These are phyloP conservation scores for Hephaestus fuliginosus DNA, from an alignment of 2,797 vertebrate genomes.

Conservation along the genomic window DNA sequence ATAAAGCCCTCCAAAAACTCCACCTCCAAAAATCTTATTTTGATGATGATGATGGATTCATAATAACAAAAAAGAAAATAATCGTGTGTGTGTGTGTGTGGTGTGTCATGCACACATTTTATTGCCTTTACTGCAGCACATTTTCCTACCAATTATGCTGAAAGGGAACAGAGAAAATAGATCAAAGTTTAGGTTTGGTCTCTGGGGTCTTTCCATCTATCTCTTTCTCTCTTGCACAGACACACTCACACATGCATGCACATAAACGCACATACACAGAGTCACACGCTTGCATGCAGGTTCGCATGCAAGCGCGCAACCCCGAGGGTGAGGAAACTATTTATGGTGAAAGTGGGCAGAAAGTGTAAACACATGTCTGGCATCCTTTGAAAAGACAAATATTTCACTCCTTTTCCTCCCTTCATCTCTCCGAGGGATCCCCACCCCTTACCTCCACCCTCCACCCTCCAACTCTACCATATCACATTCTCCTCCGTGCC, in stretches of 20 bases:
- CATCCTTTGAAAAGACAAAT: conserved; percentile 78
- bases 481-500: conserved; percentile 61
- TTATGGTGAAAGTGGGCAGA: conserved; percentile 79
- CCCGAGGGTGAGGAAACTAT: conserved; percentile 75
- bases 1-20: neutral
- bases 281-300: conserved; percentile 38
- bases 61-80: neutral
- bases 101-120: neutral
- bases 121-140: conserved; percentile 24
- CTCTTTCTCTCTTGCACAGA: conserved; percentile 1
- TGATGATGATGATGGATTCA: neutral
- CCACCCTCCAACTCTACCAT: conserved; percentile 40
- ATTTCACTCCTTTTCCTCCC: conserved; percentile 62
- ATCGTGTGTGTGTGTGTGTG: neutral
- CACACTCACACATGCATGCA: conserved; percentile 14
- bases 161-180: conserved; percentile 32
- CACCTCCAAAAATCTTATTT: neutral
- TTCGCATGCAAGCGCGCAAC: conserved; percentile 55
- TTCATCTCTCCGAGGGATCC: conserved; percentile 59
- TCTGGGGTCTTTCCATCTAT: conserved; percentile 6
- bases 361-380: conserved; percentile 84
- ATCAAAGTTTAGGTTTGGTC: conserved; percentile 53
- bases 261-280: conserved; percentile 14
- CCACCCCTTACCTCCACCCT: conserved; percentile 37
- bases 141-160: conserved; percentile 19